Evolutionary conservation across 2,113 vertebrate genomes (phyloP), one percentile per base, ranked within the genome.

Genomic region (Lophura nycthemera): DNA sequence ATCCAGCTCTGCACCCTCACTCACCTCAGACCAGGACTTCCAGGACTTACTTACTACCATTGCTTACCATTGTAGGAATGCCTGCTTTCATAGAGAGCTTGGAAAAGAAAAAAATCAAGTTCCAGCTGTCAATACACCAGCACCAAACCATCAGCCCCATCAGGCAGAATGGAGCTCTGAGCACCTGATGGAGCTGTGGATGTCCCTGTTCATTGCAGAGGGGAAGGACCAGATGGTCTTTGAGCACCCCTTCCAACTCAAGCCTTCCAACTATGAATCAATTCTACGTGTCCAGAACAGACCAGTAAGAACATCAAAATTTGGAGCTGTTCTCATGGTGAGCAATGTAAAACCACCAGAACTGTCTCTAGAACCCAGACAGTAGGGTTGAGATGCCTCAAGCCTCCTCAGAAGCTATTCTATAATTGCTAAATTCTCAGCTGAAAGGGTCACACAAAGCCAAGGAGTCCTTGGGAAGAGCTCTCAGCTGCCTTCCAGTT

Each of bases 311-410:
- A 10, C 50, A 42, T 2, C 7, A 11, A 69, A 74, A 32, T 10
- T 3, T 8, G 25, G 56, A 20, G 17, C 2, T 57, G 5, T 2
- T 7, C 54, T 4, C 3, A 3, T 0, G 1, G 12, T 38, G 8
- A 5, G 3, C 27, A 50, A 11, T 2, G 8, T 11, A 32, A 2
- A n/a, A 17, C 10, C 14, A 2, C 6, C 7, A 52, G 11, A 29
- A 27, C 13, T 4, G 1, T 5, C 32, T 40, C 6, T 17, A 10
- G 25, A 25, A 42, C 11, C 15, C 16, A 6, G 2, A 10, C 24
- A 63, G 60, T 7, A 11, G 14, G 60, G 34, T 8, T 8, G 22
- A 16, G 13, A 5, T 7, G 10, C 42, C 42, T 45, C 30, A 45
- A 67, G 38, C 3, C 14, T 45, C 65, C 65, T 67, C 30, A 45